A percentile compares a stretch with the other conserved stretches of the same genome.
Conservation (phyloP, 2,888 invertebrate species). For the Enchytraeus crypticus region DNA sequence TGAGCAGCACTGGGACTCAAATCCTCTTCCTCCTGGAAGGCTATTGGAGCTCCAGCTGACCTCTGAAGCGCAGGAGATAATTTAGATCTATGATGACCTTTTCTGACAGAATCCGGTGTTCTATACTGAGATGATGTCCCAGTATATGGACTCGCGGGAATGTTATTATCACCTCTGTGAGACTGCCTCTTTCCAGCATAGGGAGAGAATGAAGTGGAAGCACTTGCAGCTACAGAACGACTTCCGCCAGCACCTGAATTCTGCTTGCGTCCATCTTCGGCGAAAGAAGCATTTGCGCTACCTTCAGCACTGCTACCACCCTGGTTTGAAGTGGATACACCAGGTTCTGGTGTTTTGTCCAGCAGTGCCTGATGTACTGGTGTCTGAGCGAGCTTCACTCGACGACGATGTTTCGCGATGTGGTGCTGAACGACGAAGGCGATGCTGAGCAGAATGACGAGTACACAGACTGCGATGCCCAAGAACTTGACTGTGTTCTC, state of each 20-base stretch:
- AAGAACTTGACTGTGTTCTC: slow-evolving; percentile 39
- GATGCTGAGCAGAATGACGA: slow-evolving; percentile 34
- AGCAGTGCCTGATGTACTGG: slow-evolving; percentile 22
- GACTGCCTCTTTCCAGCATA: neutral
- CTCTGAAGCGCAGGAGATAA: neutral
- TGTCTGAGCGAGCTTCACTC: slow-evolving; percentile 7
- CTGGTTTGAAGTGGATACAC: neutral
- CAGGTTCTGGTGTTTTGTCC: neutral
- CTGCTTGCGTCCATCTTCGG: slow-evolving; percentile 7
- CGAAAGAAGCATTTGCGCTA: slow-evolving; percentile 17
- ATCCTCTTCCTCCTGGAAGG: slow-evolving; percentile 16
- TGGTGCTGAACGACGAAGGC: slow-evolving; percentile 37
- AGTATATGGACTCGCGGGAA: neutral
- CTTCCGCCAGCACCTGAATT: too few relatives aligned
- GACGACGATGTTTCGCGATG: slow-evolving; percentile 28
- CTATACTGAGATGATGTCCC: neutral
- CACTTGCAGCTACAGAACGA: too few relatives aligned
- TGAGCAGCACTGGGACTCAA: slow-evolving; percentile 11
- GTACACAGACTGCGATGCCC: slow-evolving; percentile 38
- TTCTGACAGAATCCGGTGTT: neutral
- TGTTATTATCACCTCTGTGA: neutral
- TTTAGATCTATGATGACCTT: neutral
- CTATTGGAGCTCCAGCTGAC: slow-evolving; percentile 15
- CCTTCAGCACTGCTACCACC: slow-evolving; percentile 8
- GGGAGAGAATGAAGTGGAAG: neutral